Conservation (phyloP, 2,113 vertebrate species). For the Chaetura pelagica region DNA sequence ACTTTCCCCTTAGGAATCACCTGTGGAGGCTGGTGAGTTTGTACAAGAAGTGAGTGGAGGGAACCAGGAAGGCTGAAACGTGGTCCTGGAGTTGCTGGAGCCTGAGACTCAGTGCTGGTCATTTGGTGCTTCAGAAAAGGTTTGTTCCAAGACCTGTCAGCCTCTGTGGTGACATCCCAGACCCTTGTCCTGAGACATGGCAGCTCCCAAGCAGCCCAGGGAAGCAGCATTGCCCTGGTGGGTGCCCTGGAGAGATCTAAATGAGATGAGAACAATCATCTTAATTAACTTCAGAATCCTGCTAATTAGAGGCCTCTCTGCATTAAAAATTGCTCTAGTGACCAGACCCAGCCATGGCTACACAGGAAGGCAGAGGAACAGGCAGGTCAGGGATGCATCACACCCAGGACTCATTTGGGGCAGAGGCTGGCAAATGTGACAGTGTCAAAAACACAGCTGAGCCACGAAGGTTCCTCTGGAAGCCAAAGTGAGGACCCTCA, state of each 20-base stretch:
- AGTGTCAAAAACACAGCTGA: not conserved
- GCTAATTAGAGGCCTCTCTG: constrained; percentile 61
- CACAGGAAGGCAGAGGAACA: not conserved
- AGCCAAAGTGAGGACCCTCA: not conserved
- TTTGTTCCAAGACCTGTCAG: not conserved
- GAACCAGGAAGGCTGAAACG: not conserved
- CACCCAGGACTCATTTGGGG: not conserved
- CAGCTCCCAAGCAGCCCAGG: not conserved
- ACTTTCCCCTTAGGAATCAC: not conserved
- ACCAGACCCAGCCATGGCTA: not conserved
- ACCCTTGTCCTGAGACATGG: not conserved
- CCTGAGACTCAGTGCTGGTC: not conserved
- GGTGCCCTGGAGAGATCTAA: constrained; percentile 29
- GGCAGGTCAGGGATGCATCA: not conserved
- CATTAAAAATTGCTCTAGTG: constrained; percentile 45
- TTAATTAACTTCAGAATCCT: constrained; percentile 69
- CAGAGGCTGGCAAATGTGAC: not conserved
- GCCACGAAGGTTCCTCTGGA: not conserved
- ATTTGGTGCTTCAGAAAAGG: accelerated
- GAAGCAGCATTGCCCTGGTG: constrained; percentile 1
- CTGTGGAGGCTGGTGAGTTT: not conserved
- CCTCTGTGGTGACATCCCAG: not conserved
- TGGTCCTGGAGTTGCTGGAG: not conserved
- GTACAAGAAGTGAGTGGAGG: not conserved
- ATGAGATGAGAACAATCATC: constrained; percentile 54